Evolutionary conservation across 2,113 vertebrate genomes (phyloP).

Genomic region (Cryptotis parvus): DNA sequence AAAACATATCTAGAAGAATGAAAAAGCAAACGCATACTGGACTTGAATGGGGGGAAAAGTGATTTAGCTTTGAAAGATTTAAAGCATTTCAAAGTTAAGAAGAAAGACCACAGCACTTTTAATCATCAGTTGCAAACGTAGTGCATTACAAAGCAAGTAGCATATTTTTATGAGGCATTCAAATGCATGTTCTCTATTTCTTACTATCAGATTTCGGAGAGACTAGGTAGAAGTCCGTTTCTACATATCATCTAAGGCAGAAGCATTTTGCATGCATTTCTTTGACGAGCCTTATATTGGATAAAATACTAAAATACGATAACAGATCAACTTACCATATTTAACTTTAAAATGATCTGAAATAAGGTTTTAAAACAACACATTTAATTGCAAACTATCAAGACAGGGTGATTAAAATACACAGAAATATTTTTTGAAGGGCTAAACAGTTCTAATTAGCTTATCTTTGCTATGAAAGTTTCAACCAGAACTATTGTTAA

Average conservation of each 20-base stretch:
- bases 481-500: conserved; percentile 67
- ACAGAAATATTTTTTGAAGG: conserved; percentile 78
- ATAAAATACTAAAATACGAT: conserved; percentile 52
- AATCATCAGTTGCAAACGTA: conserved; percentile 32
- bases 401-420: conserved; percentile 76
- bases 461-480: conserved; percentile 64
- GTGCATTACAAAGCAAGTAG: not conserved
- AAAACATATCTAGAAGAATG: conserved; percentile 43
- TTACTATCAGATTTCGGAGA: conserved; percentile 26
- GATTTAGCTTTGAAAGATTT: conserved; percentile 48
- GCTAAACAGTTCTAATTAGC: conserved; percentile 70
- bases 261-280: not conserved
- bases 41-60: conserved; percentile 30
- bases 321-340: not conserved
- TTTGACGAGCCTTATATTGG: conserved; percentile 28
- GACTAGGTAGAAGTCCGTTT: not conserved
- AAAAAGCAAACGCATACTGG: not conserved
- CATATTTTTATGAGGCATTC: conserved; percentile 33
- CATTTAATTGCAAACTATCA: conserved; percentile 41
- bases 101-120: not conserved
- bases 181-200: not conserved
- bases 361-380: conserved; percentile 24
- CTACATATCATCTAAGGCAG: conserved; percentile 28
- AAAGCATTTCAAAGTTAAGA: conserved; percentile 44
- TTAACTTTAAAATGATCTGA: conserved; percentile 45